Evolutionary conservation across 1,140 invertebrate genomes (phyloP), one percentile per base, ranked within the genome.

Genomic region (Aphis gossypii): DNA sequence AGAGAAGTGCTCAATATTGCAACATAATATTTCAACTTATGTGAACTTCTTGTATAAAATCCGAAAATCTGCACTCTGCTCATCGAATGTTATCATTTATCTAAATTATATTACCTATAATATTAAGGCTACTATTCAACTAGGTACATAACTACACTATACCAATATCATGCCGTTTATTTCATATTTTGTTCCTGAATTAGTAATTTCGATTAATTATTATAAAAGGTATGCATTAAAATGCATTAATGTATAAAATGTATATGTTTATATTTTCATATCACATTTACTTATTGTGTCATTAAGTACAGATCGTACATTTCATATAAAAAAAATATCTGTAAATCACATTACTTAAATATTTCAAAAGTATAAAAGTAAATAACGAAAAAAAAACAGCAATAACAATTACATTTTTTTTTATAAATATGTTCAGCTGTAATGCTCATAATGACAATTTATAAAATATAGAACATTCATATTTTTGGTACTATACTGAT

Each of bases 401-500:
- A 68, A 68, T 30, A 4, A 68, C 30, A 30, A 60, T 30, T 60
- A n/a, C 0, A 14, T 68, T 18, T n/a, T 35, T 68, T 76, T 68
- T 68, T 76, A 35, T 18, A n/a, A 60, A 76, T 76, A n/a, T 0
- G n/a, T n/a, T 2, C 14, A 76, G 30, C 30, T 18, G 60, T 76
- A 76, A n/a, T 0, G 14, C 11, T 76, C 60, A 6, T 76, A 76
- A 83, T n/a, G n/a, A 11, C 25, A 44, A 46, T 86, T 86, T 86
- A 9, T 86, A 25, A 46, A 86, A 86, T 51, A 88, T 9, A 23
- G 21, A 89, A 56, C 14, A 89, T 89, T 38, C 48, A 89, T 89
- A 89, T 56, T 56, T 51, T 25, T 35, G 60, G 60, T 35, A 76
- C 60, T 76, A n/a, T 76, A 76, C 87, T 41, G 87, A 89, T 89